Base-by-base conservation (phyloP, 2,113 vertebrate species). In the Anoura caudifer region DNA sequence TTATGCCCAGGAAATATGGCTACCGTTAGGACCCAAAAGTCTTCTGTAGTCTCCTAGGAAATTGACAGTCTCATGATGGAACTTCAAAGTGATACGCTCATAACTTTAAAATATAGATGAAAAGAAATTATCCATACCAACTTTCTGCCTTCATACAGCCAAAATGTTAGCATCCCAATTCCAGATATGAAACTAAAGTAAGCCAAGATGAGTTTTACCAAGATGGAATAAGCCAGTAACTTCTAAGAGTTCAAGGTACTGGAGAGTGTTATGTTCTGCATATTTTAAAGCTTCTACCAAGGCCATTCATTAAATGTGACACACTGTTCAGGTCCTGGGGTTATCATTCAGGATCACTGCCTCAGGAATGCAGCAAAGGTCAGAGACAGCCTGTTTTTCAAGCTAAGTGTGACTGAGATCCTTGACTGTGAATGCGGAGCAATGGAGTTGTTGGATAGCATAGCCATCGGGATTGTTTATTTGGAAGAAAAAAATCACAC, bases 311-410 rank as follows among this genome's bases (percentile, higher is more conserved):
- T 75, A 56, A 56, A 85, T 56, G 14, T 82, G 50, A 88, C 75
- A 63, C 15, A 2, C 54, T 73, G 26, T 54, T 94, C 36, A n/a
- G 77, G 70, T 86, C 56, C 67, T 84, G 19, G 56, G 69, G 20
- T 22, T 82, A n/a, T 56, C 76, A 17, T 70, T 95, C 52, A 43
- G 84, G 85, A 45, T 90, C 83, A 87, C 70, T 94, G 90, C 72
- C 87, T 95, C 80, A 95, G 97, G 65, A 94, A 89, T 87, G 72
- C 16, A 50, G n/a, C 22, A 13, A 50, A 90, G 81, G 59, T 69
- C 84, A 94, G 84, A 92, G 59, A 69, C 43, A 87, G 45, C 75
- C 72, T 85, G 70, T 73, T 96, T 97, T 92, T 72, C 50, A 76
- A 95, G 80, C 43, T 54, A 91, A 36, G 22, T 61, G 2, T 91